Evolutionary conservation across 2,797 vertebrate genomes (phyloP), one percentile per base, ranked within the genome.

Genomic region (Amblyopsis hoosieri): DNA sequence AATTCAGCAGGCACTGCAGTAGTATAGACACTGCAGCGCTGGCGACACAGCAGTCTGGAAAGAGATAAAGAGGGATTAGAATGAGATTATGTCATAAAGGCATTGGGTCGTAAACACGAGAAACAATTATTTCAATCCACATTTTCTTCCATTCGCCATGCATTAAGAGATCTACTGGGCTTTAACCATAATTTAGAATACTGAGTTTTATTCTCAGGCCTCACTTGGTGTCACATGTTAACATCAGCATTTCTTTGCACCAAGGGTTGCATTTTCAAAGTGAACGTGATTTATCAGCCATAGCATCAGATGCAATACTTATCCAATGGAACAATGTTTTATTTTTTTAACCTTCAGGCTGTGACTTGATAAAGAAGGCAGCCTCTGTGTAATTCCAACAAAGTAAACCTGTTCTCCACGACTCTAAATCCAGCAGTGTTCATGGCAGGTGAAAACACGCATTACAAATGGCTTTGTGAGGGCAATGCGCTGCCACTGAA

Each of bases 41-140:
- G 19, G 55, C 79, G 71, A 72, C 64, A 69, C 61, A 48, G 59
- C 72, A 59, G 66, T 62, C 62, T 62, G 60, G 64, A 75, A 73
- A 66, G 59, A 76, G 76, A 82, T 87, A 77, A 72, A 81, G 56
- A 75, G 55, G 70, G 72, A 87, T 89, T 83, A 85, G 66, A 60
- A 54, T 54, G 66, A 82, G 80, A 87, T 85, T 79, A 85, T 84
- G 78, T 78, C 61, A 52, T 82, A 76, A 82, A 85, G 51, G 46
- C 67, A 49, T 49, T 52, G 50, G 49, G 65, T 55, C 51, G 71
- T 64, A 74, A 74, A 84, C 71, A 66, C 15, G 56, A 61, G 51
- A 67, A 66, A 46, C 53, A 73, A 76, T 71, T 78, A 80, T 84
- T 82, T 72, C 67, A 74, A 67, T 73, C 69, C 60, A 75, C 76